Evolutionary conservation across 1,140 invertebrate species (phyloP).

Genomic region (Hirudo medicinalis): DNA sequence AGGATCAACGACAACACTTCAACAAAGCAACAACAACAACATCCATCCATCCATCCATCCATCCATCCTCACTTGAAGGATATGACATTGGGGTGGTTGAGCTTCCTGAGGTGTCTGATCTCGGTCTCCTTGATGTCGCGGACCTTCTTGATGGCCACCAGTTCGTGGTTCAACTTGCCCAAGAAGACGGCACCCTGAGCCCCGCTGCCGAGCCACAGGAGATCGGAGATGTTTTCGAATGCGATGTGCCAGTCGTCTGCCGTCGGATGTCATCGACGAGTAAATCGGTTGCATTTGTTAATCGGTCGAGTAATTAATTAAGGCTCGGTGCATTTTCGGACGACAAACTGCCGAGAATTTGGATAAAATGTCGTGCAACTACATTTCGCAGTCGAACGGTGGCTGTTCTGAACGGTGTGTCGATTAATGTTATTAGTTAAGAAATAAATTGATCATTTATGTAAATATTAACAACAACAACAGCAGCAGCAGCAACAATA

Average conservation of each 20-base stretch:
- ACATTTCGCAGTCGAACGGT: too few relatives aligned
- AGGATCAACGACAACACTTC: too few relatives aligned
- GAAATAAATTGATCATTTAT: too few relatives aligned
- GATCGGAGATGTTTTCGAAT: conserved; percentile 76
- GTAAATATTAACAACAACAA: not conserved
- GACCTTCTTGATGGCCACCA: conserved; percentile 82
- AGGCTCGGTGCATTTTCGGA: not conserved
- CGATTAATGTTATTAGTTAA: too few relatives aligned
- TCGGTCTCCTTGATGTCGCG: conserved; percentile 82
- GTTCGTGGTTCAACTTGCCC: conserved; percentile 54
- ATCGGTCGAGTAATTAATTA: not conserved
- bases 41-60: too few relatives aligned
- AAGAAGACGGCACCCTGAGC: conserved; percentile 91
- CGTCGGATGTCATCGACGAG: not conserved
- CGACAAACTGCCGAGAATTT: too few relatives aligned
- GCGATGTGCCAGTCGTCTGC: conserved; percentile 71
- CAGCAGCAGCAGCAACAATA: not conserved
- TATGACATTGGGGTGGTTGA: conserved; percentile 92
- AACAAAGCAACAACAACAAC: too few relatives aligned
- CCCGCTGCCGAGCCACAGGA: conserved; percentile 84
- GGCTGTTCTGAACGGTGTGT: too few relatives aligned
- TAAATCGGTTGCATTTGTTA: not conserved
- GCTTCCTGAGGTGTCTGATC: conserved; percentile 77
- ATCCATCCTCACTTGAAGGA: conserved; percentile 63
- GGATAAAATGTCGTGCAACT: too few relatives aligned